Evolutionary conservation across 2,113 vertebrate genomes (phyloP), one percentile per base, ranked within the genome.

Genomic region (Mobula birostris): DNA sequence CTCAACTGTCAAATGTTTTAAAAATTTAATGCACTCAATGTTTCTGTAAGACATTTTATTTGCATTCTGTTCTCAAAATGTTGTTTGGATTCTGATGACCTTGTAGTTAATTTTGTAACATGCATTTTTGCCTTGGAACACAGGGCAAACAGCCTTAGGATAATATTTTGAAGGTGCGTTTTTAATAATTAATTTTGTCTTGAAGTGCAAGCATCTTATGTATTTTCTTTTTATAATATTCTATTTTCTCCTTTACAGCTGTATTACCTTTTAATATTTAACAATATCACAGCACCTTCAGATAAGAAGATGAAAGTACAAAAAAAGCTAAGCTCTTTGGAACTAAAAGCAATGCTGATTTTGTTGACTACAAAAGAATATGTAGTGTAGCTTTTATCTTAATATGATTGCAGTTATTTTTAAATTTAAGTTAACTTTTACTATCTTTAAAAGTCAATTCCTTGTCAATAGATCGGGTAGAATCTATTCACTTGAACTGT

Each of bases 61-160:
- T 61, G 83, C 56, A 63, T 87, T 87, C 83, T 61, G 48, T 24
- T 11, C 56, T 61, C 8, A 85, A 27, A 87, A 61, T 63, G 32
- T 36, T 80, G n/a, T 5, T 24, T 87, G 48, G 24, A 29, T 87
- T 87, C 83, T 87, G 56, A 87, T 21, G 48, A 61, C 56, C 83
- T 87, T 87, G 56, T 61, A 61, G 48, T 27, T 87, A 87, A 87
- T 87, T 87, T 87, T 29, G 27, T 58, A 87, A 63, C 83, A 87
- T 87, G 29, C 61, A 56, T 87, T 56, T 58, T 40, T 58, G 80
- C 80, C 8, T 83, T 21, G 58, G 56, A 87, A 58, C 56, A 87
- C 19, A 29, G 56, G 15, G 36, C 40, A 56, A 61, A 11, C 82
- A 27, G n/a, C 83, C 56, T 61, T 61, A 87, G 83, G 21, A 87